These are phyloP conservation scores for Nipponacmea schrenckii DNA, from an alignment of 2,888 invertebrate species.

Conservation along the genomic window DNA sequence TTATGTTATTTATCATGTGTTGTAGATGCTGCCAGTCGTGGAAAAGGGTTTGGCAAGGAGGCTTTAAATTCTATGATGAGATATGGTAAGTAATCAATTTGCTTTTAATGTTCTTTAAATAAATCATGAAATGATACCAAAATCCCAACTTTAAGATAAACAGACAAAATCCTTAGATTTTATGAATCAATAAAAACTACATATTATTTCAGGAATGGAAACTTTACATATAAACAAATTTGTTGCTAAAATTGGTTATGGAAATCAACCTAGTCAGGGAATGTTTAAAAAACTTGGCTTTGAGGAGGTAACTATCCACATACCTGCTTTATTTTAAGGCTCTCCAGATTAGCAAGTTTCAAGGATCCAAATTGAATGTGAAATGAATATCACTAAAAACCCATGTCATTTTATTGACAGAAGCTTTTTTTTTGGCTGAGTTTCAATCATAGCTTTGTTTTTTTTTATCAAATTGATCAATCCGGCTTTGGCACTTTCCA, in stretches of 20 bases:
- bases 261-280: constrained; percentile 79
- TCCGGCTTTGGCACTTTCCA: too few species aligned
- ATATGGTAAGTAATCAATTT: constrained; percentile 74
- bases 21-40: constrained; percentile 75
- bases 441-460: too few species aligned
- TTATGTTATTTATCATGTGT: too few species aligned
- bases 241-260: constrained; percentile 82
- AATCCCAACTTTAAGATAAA: background rate
- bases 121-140: too few species aligned
- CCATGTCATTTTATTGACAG: too few species aligned
- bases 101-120: too few species aligned
- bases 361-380: too few species aligned
- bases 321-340: background rate
- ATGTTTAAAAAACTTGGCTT: constrained; percentile 88
- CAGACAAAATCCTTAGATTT: background rate
- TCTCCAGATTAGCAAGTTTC: too few species aligned
- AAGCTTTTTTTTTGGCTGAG: too few species aligned
- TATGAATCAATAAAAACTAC: background rate
- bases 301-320: constrained; percentile 50
- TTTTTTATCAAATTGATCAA: too few species aligned
- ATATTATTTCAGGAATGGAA: constrained; percentile 70
- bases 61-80: constrained; percentile 83
- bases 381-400: too few species aligned
- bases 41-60: constrained; percentile 84
- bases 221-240: constrained; percentile 75